phyloP scores from a whole-genome alignment of 2,888 invertebrate species.

The Scelioninae gen. 1 region DNA sequence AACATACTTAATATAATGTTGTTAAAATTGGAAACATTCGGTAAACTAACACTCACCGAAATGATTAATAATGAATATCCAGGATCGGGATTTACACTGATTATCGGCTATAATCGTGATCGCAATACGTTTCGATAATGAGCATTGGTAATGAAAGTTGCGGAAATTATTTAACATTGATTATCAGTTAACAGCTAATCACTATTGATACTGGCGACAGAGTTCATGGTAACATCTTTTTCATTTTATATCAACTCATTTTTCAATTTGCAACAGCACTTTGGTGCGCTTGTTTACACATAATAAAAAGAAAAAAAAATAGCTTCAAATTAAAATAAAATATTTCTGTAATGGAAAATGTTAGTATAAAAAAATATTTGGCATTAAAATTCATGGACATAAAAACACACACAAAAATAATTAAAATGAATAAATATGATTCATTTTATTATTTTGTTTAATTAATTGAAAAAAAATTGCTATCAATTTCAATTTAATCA shows the following conservation, averaged over 20 bases:
- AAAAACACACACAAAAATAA: too few species aligned
- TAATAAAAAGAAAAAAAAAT: background rate
- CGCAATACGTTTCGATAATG: conserved; percentile 38
- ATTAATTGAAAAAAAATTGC: too few species aligned
- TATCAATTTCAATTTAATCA: too few species aligned
- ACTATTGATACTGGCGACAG: conserved; percentile 1
- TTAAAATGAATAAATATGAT: too few species aligned
- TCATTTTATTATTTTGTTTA: too few species aligned
- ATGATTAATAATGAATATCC: conserved; percentile 39
- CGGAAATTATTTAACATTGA: conserved; percentile 48
- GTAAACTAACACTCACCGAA: conserved; percentile 28
- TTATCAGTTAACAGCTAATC: conserved; percentile 23
- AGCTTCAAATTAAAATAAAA: too few species aligned
- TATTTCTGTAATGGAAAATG: too few species aligned
- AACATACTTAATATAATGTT: conserved; percentile 31
- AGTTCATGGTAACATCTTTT: conserved; percentile 7
- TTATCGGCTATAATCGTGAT: conserved; percentile 16
- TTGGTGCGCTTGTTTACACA: background rate
- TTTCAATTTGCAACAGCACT: background rate
- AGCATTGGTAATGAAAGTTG: conserved; percentile 42
- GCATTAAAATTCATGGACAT: too few species aligned
- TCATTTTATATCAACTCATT: conserved; percentile 24
- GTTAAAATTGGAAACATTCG: conserved; percentile 38
- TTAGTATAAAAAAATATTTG: too few species aligned
- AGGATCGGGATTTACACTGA: conserved; percentile 22